Conservation (phyloP, 2,797 vertebrate genomes). For the Sparus aurata region DNA sequence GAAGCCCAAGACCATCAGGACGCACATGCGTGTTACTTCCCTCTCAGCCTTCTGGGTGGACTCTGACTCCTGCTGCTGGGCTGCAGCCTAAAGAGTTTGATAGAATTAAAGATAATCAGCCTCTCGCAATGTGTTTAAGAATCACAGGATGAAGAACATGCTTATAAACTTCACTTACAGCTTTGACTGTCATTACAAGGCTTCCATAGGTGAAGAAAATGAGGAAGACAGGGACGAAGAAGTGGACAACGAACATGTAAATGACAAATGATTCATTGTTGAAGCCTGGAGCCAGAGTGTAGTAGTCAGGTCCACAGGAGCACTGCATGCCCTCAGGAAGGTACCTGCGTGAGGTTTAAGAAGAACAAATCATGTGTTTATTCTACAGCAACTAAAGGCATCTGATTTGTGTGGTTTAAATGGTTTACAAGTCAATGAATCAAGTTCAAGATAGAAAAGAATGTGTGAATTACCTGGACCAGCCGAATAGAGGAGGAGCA, state of each 20-base stretch:
- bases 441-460: neutral
- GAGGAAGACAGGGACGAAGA: conserved; percentile 75
- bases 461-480: conserved; percentile 81
- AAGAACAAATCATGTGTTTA: neutral
- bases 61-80: conserved; percentile 89
- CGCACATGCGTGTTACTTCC: conserved; percentile 89
- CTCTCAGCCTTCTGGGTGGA: conserved; percentile 89
- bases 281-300: conserved; percentile 83
- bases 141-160: neutral
- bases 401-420: neutral
- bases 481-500: conserved; percentile 81
- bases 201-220: conserved; percentile 88
- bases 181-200: conserved; percentile 87
- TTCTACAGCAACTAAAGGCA: too few relatives aligned
- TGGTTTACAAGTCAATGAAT: neutral
- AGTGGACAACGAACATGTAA: conserved; percentile 85
- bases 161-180: conserved; percentile 65
- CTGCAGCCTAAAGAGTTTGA: conserved; percentile 81
- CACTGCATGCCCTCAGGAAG: conserved; percentile 87
- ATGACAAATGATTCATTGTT: conserved; percentile 87
- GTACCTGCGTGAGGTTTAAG: conserved; percentile 70
- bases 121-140: too few relatives aligned
- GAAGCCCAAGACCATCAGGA: conserved; percentile 89
- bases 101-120: neutral
- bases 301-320: conserved; percentile 87